Evolutionary conservation across 2,113 vertebrate species (phyloP), one percentile per base, ranked within the genome.

Genomic region (Rutilus rutilus): DNA sequence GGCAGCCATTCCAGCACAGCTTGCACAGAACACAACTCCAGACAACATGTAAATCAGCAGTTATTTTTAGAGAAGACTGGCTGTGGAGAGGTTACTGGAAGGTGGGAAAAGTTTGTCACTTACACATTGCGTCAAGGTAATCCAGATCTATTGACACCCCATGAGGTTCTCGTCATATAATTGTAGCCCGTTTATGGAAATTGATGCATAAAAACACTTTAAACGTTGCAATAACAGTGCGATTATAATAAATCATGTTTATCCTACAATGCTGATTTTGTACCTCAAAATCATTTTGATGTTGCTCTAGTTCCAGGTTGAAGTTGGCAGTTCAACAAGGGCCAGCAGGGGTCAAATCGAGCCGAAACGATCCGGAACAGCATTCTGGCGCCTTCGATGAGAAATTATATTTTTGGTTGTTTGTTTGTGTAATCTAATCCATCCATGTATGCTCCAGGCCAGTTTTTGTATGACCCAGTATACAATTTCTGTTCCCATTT

Each of bases 11-110:
- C 85, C 75, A 85, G 88, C 73, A 84, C 86, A 81, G 36, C 79
- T 36, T 15, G 78, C 45, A 71, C 82, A 79, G 88, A 85, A 54
- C 69, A 50, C 52, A 75, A 52, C 62, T 85, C 79, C 47, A 25
- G 85, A 69, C 82, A 87, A 90, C 85, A 87, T 87, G 81, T 86
- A 69, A 85, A 85, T 89, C 88, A 88, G 81, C 57, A 73, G 74
- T 64, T 89, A 88, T 90, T 90, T 90, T 78, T 82, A 76, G 84
- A 45, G 45, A 39, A 36, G 75, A 75, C 64, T 80, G 76, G 74
- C 86, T 83, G 76, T 27, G 69, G 59, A 87, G 86, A 83, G 80
- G 73, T 86, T 88, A 82, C 54, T 86, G 84, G 87, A 89, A 82
- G 87, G 65, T 39, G 59, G 62, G 83, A 52, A 80, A 42, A 78